These are phyloP conservation scores for Proteles cristata DNA, from an alignment of 2,113 vertebrate species.

Conservation along the genomic window DNA sequence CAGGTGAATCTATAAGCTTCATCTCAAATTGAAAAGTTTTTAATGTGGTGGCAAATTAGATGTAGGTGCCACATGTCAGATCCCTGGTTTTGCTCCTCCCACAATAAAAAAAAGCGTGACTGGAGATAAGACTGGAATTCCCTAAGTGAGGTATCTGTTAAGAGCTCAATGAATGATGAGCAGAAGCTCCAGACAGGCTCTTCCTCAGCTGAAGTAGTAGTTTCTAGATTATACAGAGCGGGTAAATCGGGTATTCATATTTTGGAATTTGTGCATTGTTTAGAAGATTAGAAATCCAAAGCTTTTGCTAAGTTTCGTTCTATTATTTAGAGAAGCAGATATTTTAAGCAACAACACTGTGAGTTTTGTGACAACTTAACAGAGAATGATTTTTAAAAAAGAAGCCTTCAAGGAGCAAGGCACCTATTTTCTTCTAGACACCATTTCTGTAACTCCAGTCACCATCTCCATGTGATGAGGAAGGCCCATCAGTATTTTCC, in stretches of 20 bases:
- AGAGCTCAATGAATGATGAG: neutral
- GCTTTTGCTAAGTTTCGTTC: neutral
- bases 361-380: slow-evolving; percentile 13
- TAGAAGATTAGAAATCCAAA: slow-evolving; percentile 25
- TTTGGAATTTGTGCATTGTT: slow-evolving; percentile 5
- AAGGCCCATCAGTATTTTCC: neutral
- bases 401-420: neutral
- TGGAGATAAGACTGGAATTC: neutral
- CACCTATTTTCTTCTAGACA: neutral
- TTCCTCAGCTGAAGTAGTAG: neutral
- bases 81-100: neutral
- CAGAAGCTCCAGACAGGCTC: neutral
- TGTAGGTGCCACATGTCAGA: neutral
- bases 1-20: neutral
- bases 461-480: neutral
- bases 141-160: neutral
- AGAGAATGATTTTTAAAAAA: neutral
- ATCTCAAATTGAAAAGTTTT: neutral
- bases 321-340: neutral
- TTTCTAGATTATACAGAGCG: neutral
- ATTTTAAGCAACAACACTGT: slow-evolving; percentile 39
- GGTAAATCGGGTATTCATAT: neutral
- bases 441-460: neutral
- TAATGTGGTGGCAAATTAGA: neutral
- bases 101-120: neutral